A percentile compares a stretch with the other conserved stretches of the same genome.
These are phyloP conservation scores for Aquatica leii DNA, from an alignment of 2,888 invertebrate species.

Conservation along the genomic window DNA sequence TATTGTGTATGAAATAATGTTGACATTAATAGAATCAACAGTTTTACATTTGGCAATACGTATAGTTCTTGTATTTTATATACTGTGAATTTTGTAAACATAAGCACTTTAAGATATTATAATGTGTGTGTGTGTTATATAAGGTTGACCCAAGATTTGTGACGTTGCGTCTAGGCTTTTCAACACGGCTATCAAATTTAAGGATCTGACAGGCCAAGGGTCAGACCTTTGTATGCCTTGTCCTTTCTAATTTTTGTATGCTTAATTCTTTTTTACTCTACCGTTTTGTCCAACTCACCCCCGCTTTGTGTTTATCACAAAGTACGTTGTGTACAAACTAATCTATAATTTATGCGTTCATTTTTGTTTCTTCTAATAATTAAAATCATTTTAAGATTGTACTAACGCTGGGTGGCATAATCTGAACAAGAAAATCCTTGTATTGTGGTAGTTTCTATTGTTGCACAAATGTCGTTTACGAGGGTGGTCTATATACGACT, in stretches of 20 bases:
- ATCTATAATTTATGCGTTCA: slow-evolving; percentile 11
- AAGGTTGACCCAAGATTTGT: slow-evolving; percentile 38
- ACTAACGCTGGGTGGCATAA: slow-evolving; percentile 20
- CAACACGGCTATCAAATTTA: slow-evolving; percentile 49
- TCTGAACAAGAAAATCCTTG: slow-evolving; percentile 3
- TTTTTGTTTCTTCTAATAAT: background rate
- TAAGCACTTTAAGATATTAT: too few relatives aligned
- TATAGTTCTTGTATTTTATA: background rate
- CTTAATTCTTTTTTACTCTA: slow-evolving; percentile 40
- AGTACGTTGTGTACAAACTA: slow-evolving; percentile 5
- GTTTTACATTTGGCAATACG: background rate
- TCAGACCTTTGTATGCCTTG: slow-evolving; percentile 48
- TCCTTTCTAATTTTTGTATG: slow-evolving; percentile 42
- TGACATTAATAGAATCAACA: background rate
- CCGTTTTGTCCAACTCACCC: slow-evolving; percentile 42
- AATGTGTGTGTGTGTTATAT: slow-evolving; percentile 14
- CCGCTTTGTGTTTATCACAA: slow-evolving; percentile 28
- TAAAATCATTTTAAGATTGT: background rate
- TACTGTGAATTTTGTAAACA: background rate
- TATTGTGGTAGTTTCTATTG: slow-evolving; percentile 18
- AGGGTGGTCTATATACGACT: slow-evolving; percentile 31
- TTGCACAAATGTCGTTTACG: slow-evolving; percentile 13
- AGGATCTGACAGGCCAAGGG: slow-evolving; percentile 52
- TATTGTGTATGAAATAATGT: background rate
- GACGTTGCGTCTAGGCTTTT: slow-evolving; percentile 47